Evolutionary conservation across 2,797 vertebrate genomes (phyloP).

Genomic region (Myripristis murdjan): DNA sequence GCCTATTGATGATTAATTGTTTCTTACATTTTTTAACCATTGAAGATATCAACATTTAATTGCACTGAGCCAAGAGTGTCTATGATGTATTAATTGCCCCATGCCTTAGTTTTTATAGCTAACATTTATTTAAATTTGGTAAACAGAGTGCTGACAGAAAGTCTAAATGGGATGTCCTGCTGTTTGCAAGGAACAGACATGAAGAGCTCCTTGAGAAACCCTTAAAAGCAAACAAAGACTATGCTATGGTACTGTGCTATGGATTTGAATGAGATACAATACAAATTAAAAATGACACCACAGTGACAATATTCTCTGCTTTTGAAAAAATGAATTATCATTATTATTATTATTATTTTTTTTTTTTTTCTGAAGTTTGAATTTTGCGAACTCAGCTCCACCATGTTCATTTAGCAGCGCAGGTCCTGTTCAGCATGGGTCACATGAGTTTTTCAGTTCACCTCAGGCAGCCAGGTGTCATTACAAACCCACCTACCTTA

Average conservation of each 20-base stretch:
- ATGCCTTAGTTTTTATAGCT: neutral
- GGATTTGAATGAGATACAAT: neutral
- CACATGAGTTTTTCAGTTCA: slow-evolving; percentile 19
- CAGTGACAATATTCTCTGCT: neutral
- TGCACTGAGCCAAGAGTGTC: neutral
- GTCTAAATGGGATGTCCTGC: neutral
- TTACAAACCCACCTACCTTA: slow-evolving; percentile 51
- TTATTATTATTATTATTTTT: too few species aligned
- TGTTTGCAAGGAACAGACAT: slow-evolving; percentile 4
- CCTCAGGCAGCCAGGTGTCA: slow-evolving; percentile 41
- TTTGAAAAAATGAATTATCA: too few species aligned
- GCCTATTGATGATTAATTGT: too few species aligned
- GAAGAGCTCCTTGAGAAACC: neutral
- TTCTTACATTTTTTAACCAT: neutral
- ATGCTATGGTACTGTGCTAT: too few species aligned
- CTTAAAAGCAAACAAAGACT: neutral
- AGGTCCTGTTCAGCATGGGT: slow-evolving; percentile 9
- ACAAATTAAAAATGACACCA: neutral
- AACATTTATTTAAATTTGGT: neutral
- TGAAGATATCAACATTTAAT: neutral
- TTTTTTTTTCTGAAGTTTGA: slow-evolving; percentile 1
- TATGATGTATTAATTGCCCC: neutral
- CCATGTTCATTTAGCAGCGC: neutral
- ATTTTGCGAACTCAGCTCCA: slow-evolving; percentile 8
- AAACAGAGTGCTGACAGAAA: neutral